Base-by-base conservation (phyloP, 1,140 invertebrate species). In the Ceratoteleas bidentatus region DNA sequence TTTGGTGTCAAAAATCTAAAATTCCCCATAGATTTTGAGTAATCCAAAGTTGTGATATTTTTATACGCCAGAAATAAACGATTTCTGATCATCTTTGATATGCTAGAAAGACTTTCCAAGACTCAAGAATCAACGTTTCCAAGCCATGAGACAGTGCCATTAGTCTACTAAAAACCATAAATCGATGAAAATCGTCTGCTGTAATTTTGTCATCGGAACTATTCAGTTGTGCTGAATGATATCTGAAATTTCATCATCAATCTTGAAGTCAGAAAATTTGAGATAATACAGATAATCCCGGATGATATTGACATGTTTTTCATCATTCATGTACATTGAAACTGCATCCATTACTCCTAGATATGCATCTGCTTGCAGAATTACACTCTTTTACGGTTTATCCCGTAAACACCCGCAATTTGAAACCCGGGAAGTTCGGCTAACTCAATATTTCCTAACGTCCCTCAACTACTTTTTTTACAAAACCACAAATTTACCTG, bases 161-260 rank as follows among this genome's bases (percentile, higher is more conserved):
- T 0, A 96, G 90, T 68, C 96, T 93, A 0, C 95, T 94, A 3
- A 97, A 87, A 10, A 96, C 94, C 57, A 98, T 90, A 14, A 96
- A 89, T 6, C 92, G 86, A 86, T 98, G 96, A 56, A 98, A 92
- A 92, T 97, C 95, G 70, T 97, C 95, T 0, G 93, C 93, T 32
- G 93, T 94, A 34, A 94, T 90, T 38, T 92, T 92, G 38, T 90
- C 89, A 38, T 93, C 88, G 16, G 88, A 83, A 81, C 91, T 92
- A 8, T 94, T 92, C 92, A 95, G 93, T 57, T 94, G 89, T 96
- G 93, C 92, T 97, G 95, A 24, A 97, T 94, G 76, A 94, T 91
- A 88, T 94, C 92, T 53, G 94, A 92, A 60, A 96, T 92, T 38
- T 95, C 94, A 9, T 94, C 92, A 75, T 92, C 90, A n/a, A 97